Evolutionary conservation across 2,797 vertebrate species (phyloP).

Genomic region (Halcyon badia): DNA sequence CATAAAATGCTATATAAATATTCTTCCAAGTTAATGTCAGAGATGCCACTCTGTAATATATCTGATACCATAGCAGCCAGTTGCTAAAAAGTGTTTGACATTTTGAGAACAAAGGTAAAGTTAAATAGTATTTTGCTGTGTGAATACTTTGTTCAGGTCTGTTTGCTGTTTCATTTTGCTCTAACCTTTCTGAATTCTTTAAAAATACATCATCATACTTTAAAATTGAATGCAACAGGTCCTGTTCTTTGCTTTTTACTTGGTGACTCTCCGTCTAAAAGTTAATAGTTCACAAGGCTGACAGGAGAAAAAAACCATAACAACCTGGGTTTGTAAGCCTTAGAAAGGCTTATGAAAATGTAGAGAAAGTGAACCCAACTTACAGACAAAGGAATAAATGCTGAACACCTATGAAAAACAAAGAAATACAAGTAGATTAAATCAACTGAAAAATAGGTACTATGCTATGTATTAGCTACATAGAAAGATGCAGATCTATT

Average conservation of each 20-base stretch:
- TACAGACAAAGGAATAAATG: background rate
- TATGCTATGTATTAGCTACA: background rate
- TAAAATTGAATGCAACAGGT: too few species aligned
- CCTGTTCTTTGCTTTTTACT: background rate
- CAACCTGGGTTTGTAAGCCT: background rate
- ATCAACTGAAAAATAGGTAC: background rate
- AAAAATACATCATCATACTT: background rate
- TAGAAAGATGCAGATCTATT: background rate
- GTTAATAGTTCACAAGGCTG: background rate
- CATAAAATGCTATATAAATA: background rate
- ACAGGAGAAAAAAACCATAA: background rate
- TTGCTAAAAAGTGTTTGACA: background rate
- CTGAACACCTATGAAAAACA: background rate
- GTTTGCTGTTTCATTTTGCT: background rate
- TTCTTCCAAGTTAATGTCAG: background rate
- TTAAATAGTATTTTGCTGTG: background rate
- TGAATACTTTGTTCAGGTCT: background rate
- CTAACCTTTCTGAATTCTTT: background rate
- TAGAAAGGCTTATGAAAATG: background rate
- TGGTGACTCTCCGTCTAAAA: background rate
- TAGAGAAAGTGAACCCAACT: background rate
- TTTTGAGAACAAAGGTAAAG: background rate
- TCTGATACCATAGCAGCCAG: background rate
- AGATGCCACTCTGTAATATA: background rate
- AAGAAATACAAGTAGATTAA: background rate